These are phyloP conservation scores for Emys orbicularis DNA, from an alignment of 2,797 vertebrate genomes.

Conservation along the genomic window DNA sequence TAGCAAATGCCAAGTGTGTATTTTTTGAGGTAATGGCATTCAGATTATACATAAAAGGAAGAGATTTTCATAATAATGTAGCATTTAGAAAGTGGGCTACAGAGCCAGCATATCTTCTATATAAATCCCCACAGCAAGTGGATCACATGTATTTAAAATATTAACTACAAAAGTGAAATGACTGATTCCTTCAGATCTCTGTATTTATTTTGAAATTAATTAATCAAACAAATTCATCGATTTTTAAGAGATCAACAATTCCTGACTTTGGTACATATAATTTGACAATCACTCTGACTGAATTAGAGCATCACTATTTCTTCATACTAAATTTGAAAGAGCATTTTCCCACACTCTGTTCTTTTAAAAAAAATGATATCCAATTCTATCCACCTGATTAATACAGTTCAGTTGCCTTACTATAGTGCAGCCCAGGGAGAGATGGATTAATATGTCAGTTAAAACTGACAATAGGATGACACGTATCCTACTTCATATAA, in stretches of 20 bases:
- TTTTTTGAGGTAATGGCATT: neutral
- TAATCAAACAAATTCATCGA: neutral
- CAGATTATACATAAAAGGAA: neutral
- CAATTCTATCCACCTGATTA: conserved; percentile 65
- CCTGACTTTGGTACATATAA: neutral
- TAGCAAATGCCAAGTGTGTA: neutral
- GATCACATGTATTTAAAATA: neutral
- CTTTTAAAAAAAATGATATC: neutral
- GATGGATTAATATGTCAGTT: conserved; percentile 80
- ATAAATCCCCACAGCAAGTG: neutral
- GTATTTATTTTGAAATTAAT: neutral
- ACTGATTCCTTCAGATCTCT: neutral
- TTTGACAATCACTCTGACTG: conserved; percentile 2
- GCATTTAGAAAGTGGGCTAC: neutral
- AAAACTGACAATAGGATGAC: conserved; percentile 76
- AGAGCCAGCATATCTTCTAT: neutral
- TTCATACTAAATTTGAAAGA: conserved; percentile 17
- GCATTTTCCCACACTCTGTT: conserved; percentile 61
- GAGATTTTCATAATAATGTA: neutral
- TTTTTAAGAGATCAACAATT: neutral
- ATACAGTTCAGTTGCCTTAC: conserved; percentile 56
- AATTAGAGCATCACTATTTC: conserved; percentile 26
- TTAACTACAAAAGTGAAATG: neutral
- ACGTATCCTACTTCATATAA: conserved; percentile 62
- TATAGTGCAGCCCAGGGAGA: conserved; percentile 63